phyloP scores from a whole-genome alignment of 2,888 invertebrate genomes.

The Eupsilia transversa region DNA sequence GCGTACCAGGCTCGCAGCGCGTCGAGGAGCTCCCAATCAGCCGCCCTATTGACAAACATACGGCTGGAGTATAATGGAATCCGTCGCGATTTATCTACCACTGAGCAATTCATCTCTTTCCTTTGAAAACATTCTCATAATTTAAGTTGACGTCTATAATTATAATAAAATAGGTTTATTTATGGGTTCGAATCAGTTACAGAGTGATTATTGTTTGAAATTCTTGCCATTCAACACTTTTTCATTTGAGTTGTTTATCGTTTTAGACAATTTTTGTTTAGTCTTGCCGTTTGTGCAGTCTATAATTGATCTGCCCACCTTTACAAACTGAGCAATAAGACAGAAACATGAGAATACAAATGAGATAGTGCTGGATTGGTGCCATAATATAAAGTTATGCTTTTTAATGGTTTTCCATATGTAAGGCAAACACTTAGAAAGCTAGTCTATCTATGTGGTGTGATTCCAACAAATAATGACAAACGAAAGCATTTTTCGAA shows the following conservation, averaged over 20 bases:
- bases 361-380: not conserved
- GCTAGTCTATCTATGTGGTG: not conserved
- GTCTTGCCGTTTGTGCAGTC: slow-evolving; percentile 25
- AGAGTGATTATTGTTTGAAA: slow-evolving; percentile 47
- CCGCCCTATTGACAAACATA: slow-evolving; percentile 89
- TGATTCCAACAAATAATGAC: slow-evolving; percentile 7
- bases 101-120: slow-evolving; percentile 70
- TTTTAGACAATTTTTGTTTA: slow-evolving; percentile 33
- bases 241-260: slow-evolving; percentile 40
- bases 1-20: slow-evolving; percentile 81
- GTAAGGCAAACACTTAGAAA: not conserved
- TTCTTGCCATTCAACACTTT: slow-evolving; percentile 42
- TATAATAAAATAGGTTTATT: slow-evolving; percentile 53
- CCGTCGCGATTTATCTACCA: slow-evolving; percentile 81
- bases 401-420: not conserved
- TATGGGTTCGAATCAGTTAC: slow-evolving; percentile 46
- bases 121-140: slow-evolving; percentile 73
- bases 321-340: not conserved
- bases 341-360: slow-evolving; percentile 4
- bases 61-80: slow-evolving; percentile 85
- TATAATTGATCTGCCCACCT: slow-evolving; percentile 24
- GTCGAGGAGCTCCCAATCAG: slow-evolving; percentile 86
- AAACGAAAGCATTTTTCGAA: not conserved
- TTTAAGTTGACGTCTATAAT: slow-evolving; percentile 67
- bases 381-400: not conserved